These are phyloP conservation scores for Campoletis raptor DNA, from an alignment of 2,888 invertebrate species.

Conservation along the genomic window DNA sequence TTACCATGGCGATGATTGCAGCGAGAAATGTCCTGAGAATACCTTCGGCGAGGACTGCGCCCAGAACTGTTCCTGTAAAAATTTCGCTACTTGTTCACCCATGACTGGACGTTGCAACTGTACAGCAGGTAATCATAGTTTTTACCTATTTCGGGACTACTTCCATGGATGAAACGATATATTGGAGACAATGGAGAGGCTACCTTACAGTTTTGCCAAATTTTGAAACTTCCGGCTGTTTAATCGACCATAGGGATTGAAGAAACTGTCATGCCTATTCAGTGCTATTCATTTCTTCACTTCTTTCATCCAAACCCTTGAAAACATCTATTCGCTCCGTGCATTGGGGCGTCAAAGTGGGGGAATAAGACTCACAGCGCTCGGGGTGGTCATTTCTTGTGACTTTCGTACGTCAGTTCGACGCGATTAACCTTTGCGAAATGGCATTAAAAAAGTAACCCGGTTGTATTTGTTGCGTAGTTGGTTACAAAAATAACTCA, in stretches of 20 bases:
- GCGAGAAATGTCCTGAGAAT: conserved; percentile 89
- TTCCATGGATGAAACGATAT: background rate
- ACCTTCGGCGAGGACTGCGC: conserved; percentile 93
- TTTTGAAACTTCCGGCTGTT: background rate
- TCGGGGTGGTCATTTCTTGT: too few relatives aligned
- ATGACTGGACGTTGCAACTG: conserved; percentile 94
- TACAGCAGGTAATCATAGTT: conserved; percentile 87
- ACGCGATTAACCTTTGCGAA: too few relatives aligned
- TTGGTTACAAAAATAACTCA: too few relatives aligned
- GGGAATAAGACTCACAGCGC: too few relatives aligned
- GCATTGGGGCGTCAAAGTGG: too few relatives aligned
- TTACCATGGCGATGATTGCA: conserved; percentile 91
- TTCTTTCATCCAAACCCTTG: background rate
- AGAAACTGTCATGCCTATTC: background rate
- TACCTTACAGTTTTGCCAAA: background rate
- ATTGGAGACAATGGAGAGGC: conserved; percentile 13
- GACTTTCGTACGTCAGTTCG: too few relatives aligned
- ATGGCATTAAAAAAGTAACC: too few relatives aligned
- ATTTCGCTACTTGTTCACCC: conserved; percentile 91
- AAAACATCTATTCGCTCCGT: background rate
- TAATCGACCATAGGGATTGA: background rate
- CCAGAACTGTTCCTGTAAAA: conserved; percentile 91
- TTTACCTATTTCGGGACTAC: background rate
- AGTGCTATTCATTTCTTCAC: background rate
- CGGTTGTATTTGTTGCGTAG: too few relatives aligned